phyloP scores from a whole-genome alignment of 2,797 vertebrate genomes.

The Lemur catta region DNA sequence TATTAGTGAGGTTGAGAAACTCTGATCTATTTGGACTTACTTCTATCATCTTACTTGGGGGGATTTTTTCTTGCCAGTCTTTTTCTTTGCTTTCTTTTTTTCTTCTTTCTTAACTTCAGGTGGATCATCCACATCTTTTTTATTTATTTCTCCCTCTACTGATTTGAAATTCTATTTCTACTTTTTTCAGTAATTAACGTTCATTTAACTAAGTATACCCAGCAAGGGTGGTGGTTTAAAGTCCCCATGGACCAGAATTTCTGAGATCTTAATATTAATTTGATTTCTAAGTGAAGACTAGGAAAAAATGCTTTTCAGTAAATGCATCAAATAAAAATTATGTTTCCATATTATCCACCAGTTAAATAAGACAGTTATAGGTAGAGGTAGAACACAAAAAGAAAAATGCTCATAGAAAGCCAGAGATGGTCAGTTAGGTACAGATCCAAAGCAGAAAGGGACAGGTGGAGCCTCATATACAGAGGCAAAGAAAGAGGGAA shows the following conservation, averaged over 20 bases:
- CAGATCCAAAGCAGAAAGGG: not conserved
- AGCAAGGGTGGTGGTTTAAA: not conserved
- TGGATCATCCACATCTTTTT: not conserved
- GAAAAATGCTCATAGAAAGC: not conserved
- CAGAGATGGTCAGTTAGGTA: not conserved
- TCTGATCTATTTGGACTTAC: not conserved
- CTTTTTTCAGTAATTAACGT: not conserved
- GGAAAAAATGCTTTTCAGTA: not conserved
- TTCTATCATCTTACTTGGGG: not conserved
- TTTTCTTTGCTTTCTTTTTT: not conserved
- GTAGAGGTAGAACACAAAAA: not conserved
- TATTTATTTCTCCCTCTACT: not conserved
- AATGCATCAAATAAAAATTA: not conserved
- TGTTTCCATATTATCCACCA: not conserved
- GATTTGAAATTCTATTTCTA: not conserved
- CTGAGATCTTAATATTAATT: not conserved
- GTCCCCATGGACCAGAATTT: slow-evolving; percentile 15
- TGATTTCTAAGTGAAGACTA: slow-evolving; percentile 41
- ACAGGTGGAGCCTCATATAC: not conserved
- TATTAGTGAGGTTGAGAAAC: not conserved
- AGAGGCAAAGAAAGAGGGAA: not conserved
- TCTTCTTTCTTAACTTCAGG: not conserved
- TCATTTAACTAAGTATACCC: not conserved
- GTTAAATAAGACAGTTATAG: not conserved
- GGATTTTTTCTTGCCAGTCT: not conserved